phyloP scores from a whole-genome alignment of 2,888 invertebrate genomes.

The Muschampia plurimacula region DNA sequence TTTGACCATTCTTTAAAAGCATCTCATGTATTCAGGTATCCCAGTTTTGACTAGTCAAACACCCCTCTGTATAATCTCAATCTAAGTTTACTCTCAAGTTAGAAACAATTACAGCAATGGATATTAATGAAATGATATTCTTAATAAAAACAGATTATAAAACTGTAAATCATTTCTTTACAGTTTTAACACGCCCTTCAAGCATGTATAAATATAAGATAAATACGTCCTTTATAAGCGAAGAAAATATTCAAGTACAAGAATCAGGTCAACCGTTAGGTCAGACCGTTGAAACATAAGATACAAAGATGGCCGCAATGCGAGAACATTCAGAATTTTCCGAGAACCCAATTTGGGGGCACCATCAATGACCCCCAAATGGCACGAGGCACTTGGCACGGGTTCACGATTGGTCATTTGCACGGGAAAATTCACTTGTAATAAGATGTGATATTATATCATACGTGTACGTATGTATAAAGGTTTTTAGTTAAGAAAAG shows the following conservation, averaged over 20 bases:
- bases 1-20: no score
- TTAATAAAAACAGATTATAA: no score
- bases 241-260: slow-evolving; percentile 12
- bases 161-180: not conserved
- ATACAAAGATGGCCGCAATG: slow-evolving; percentile 13
- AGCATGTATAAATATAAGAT: not conserved
- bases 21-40: no score
- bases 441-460: no score
- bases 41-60: no score
- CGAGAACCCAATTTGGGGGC: slow-evolving; percentile 25
- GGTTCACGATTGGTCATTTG: not conserved
- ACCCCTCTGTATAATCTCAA: no score
- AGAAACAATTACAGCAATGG: no score
- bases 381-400: slow-evolving; percentile 5
- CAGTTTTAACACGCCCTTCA: not conserved
- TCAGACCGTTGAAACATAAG: slow-evolving; percentile 13
- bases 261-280: slow-evolving; percentile 36
- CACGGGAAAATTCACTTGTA: not conserved
- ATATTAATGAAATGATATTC: no score
- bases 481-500: no score
- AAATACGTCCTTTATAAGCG: slow-evolving; percentile 10
- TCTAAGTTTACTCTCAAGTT: no score
- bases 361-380: slow-evolving; percentile 24
- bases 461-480: not conserved
- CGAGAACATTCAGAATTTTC: slow-evolving; percentile 22